Evolutionary conservation across 2,888 invertebrate genomes (phyloP).

Genomic region (Eumacrocentrus americanus): DNA sequence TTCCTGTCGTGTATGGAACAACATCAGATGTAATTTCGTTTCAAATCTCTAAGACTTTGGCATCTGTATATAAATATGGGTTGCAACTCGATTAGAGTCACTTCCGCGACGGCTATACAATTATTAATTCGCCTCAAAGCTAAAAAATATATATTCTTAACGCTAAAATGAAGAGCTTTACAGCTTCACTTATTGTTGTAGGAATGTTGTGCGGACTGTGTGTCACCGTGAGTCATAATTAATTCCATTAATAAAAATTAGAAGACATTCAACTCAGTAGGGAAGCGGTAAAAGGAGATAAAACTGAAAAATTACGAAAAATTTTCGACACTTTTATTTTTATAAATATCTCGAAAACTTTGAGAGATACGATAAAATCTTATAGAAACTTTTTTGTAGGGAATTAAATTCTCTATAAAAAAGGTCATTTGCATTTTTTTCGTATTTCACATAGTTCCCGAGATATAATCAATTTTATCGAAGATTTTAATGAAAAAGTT

Average conservation of each 20-base stretch:
- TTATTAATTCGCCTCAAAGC: background rate
- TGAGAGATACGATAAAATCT: too few relatives aligned
- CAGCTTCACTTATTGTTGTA: background rate
- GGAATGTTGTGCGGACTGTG: background rate
- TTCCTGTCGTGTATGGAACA: slow-evolving; percentile 22
- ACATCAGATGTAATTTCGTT: background rate
- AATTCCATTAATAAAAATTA: background rate
- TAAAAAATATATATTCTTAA: background rate
- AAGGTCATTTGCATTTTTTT: too few relatives aligned
- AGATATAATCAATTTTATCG: too few relatives aligned
- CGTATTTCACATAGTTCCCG: too few relatives aligned
- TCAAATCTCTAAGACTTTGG: background rate
- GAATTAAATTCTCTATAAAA: too few relatives aligned
- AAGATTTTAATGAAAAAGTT: too few relatives aligned
- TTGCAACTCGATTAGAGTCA: background rate
- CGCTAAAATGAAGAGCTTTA: background rate
- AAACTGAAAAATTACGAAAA: too few relatives aligned
- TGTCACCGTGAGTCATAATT: background rate
- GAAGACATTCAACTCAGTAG: background rate
- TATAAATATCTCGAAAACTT: too few relatives aligned
- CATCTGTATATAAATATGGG: slow-evolving; percentile 12
- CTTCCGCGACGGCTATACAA: background rate
- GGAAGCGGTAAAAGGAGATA: too few relatives aligned
- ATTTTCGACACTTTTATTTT: too few relatives aligned
- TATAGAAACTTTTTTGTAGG: too few relatives aligned